Evolutionary conservation across 53 echinoderm and acorn worm genomes (phyloP).

Genomic region (Holothuria leucospilota): DNA sequence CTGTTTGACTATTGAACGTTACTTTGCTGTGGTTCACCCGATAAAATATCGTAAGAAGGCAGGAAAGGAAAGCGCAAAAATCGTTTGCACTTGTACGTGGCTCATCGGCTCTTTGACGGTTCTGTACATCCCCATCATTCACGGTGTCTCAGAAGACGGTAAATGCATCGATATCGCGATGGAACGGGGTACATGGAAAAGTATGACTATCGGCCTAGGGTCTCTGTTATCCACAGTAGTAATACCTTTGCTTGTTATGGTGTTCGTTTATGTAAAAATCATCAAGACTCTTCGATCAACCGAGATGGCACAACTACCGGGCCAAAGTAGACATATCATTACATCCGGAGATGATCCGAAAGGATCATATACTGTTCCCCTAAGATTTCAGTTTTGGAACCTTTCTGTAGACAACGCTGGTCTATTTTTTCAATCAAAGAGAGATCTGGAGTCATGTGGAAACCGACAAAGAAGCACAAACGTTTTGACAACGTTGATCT

Average conservation of each 20-base stretch:
- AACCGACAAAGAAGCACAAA: background rate
- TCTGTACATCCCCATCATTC: background rate
- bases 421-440: background rate
- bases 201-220: background rate
- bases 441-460: background rate
- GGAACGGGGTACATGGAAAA: background rate
- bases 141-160: background rate
- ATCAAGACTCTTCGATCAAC: background rate
- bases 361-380: background rate
- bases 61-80: background rate
- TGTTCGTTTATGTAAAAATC: slow-evolving; percentile 21
- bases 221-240: background rate
- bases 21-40: slow-evolving; percentile 25
- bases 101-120: background rate
- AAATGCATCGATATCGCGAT: background rate
- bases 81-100: background rate
- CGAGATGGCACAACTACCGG: background rate
- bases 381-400: background rate
- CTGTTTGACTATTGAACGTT: slow-evolving; percentile 17
- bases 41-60: slow-evolving; percentile 26
- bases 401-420: too few species aligned
- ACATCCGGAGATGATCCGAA: too few species aligned
- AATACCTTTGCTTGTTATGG: slow-evolving; percentile 14
- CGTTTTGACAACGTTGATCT: background rate
- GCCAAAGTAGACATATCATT: too few species aligned